phyloP scores from a whole-genome alignment of 2,888 invertebrate species.

The Taphrorychus bicolor region DNA sequence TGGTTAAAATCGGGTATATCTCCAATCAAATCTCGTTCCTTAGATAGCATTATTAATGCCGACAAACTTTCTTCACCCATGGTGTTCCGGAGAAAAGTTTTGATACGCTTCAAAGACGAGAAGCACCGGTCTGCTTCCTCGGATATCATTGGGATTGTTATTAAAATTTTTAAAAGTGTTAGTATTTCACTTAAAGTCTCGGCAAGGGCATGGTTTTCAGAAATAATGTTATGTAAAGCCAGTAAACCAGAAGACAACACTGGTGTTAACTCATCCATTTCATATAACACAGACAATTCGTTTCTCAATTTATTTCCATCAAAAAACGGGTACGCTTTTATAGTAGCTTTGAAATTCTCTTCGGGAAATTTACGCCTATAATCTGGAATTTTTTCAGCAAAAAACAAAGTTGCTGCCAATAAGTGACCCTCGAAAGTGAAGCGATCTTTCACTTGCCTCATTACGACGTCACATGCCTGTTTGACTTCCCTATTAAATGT shows the following conservation, averaged over 20 bases:
- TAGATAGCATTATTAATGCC: conserved; percentile 45
- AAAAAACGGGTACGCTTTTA: conserved; percentile 40
- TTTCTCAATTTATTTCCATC: conserved; percentile 45
- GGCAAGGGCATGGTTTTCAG: conserved; percentile 36
- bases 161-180: conserved; percentile 47
- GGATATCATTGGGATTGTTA: conserved; percentile 48
- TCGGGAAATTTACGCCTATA: conserved; percentile 33
- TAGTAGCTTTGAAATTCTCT: conserved; percentile 18
- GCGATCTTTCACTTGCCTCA: conserved; percentile 43
- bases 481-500: conserved; percentile 4
- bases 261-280: too few species aligned
- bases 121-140: conserved; percentile 45
- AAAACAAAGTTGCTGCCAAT: conserved; percentile 44
- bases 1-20: conserved; percentile 21
- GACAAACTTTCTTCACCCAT: conserved; percentile 45
- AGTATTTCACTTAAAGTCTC: conserved; percentile 44
- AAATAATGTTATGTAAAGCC: conserved; percentile 40
- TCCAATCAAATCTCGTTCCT: conserved; percentile 24
- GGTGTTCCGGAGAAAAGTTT: conserved; percentile 46
- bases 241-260: too few species aligned
- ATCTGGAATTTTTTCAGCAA: conserved; percentile 41
- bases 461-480: conserved; percentile 47
- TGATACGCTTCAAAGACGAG: conserved; percentile 43
- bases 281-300: conserved; percentile 41
- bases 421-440: conserved; percentile 47